Base-by-base conservation (phyloP, 2,113 vertebrate genomes). In the Microcebus murinus region DNA sequence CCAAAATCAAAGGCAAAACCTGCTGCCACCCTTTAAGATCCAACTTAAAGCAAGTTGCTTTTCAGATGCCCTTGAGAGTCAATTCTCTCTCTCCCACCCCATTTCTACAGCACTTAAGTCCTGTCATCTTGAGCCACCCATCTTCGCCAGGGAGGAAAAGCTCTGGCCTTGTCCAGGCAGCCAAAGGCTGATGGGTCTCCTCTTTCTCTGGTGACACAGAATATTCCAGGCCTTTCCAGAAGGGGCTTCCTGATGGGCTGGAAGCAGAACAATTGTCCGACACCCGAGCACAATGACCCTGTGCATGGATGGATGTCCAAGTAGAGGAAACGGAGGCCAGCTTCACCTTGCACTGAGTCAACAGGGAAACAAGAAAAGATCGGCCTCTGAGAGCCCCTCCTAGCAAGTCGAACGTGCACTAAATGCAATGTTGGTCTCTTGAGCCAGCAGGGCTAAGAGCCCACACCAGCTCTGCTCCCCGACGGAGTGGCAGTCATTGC, bases 161-260 rank as follows among this genome's bases (percentile, higher is more conserved):
- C 3, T 2, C 0, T 0, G n/a, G 31, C 39, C 50, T 91, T 50
- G 59, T 52, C 55, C 61, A 73, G 61, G 39, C 21, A 68, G 86
- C 70, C 71, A 68, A 57, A 55, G 36, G 21, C 13, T 67, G 17
- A 2, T 2, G 13, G 2, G 1, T 50, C 20, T 87, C 15, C 36
- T 61, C 29, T 27, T 59, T 76, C 31, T 90, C 76, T 59, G n/a
- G 81, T 18, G 89, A 90, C 76, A 39, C 4, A 5, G 57, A 83
- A 29, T 12, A 6, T 31, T 34, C 59, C 59, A 52, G 79, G 39
- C 25, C 42, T 42, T 67, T 63, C n/a, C 36, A n/a, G 63, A 31
- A 73, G 82, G 42, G 39, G 2, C 39, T 1, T 0, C 34, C 25
- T 5, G 3, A 23, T 4, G 25, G 0, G 0, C 57, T 25, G 61